Evolutionary conservation across 2,888 invertebrate genomes (phyloP).

Genomic region (Copidosoma aretas): DNA sequence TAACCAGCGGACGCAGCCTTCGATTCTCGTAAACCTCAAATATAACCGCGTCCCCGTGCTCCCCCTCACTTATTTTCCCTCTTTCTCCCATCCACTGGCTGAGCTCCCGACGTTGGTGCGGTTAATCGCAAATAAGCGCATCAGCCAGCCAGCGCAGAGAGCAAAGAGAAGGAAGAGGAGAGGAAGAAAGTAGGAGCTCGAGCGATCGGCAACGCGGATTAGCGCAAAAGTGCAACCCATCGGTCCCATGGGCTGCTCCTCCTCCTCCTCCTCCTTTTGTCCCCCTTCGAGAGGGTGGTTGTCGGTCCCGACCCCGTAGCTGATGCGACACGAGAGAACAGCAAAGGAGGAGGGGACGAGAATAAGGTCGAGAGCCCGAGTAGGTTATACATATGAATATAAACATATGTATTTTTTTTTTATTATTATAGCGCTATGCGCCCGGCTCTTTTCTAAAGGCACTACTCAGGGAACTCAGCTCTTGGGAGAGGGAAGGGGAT

Average conservation of each 20-base stretch:
- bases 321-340: background rate
- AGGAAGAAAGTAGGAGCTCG: constrained; percentile 23
- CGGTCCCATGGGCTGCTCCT: constrained; percentile 38
- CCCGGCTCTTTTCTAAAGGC: no score
- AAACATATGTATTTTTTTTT: no score
- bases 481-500: no score
- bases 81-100: constrained; percentile 6
- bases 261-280: constrained; percentile 4
- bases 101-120: constrained; percentile 16
- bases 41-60: constrained; percentile 28
- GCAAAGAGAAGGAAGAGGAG: constrained; percentile 24
- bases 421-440: no score
- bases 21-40: constrained; percentile 39
- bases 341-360: background rate
- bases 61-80: constrained; percentile 3
- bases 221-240: constrained; percentile 52
- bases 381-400: no score
- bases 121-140: constrained; percentile 35
- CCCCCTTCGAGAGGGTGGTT: background rate
- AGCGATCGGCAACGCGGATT: constrained; percentile 59
- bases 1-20: constrained; percentile 30
- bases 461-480: no score
- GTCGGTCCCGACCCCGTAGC: no score
- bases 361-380: background rate
- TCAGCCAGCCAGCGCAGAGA: no score